A percentile compares a stretch with the other conserved stretches of the same genome.
These are phyloP conservation scores for Drosophila lini DNA, from an alignment of 1,140 invertebrate genomes.

Conservation along the genomic window DNA sequence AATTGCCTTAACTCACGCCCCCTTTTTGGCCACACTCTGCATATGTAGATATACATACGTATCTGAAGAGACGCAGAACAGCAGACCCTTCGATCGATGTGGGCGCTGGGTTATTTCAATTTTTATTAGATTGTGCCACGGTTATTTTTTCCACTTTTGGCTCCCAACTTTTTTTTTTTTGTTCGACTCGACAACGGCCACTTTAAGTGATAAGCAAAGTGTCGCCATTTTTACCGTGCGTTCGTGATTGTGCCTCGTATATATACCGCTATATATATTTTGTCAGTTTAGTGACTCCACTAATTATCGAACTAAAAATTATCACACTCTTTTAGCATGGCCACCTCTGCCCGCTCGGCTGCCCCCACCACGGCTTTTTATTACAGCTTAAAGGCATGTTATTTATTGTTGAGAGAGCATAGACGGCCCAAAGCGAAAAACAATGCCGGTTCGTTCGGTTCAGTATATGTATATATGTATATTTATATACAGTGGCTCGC, in stretches of 20 bases:
- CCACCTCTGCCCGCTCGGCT: neutral
- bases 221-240: constrained; percentile 60
- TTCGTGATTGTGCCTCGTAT: constrained; percentile 33
- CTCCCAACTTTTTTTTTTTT: constrained; percentile 33
- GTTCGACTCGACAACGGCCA: constrained; percentile 50
- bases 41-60: neutral
- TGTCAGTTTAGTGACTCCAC: constrained; percentile 61
- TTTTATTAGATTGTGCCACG: constrained; percentile 58
- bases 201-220: constrained; percentile 74
- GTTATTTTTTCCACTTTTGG: constrained; percentile 30
- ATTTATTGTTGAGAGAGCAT: constrained; percentile 59
- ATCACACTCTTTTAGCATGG: constrained; percentile 27
- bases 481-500: no score
- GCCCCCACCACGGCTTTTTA: constrained; percentile 17
- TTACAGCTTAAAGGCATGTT: constrained; percentile 65
- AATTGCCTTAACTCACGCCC: constrained; percentile 31
- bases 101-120: constrained; percentile 27
- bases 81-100: neutral
- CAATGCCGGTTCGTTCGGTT: neutral
- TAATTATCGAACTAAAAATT: constrained; percentile 71
- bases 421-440: constrained; percentile 22
- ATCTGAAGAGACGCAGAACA: neutral
- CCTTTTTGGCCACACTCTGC: neutral
- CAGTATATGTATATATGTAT: constrained; percentile 8
- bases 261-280: constrained; percentile 33